Conservation (phyloP, 2,888 invertebrate species). For the Phrixothrix hirtus region DNA sequence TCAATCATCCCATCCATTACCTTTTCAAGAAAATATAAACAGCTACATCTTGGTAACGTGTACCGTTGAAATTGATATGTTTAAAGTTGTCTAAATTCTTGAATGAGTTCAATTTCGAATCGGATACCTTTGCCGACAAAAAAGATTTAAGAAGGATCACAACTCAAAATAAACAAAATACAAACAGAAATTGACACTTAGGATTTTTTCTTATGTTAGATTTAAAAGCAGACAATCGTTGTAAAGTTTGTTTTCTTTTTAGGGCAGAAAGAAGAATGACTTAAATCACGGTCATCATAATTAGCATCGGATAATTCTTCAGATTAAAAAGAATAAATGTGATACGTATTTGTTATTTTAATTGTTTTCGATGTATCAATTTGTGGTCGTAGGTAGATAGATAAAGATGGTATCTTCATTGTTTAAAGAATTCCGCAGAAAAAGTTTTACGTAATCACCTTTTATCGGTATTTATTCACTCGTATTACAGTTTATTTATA, state of each 20-base stretch:
- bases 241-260: slow-evolving; percentile 40
- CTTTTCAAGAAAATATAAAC: background rate
- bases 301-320: slow-evolving; percentile 27
- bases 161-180: slow-evolving; percentile 32
- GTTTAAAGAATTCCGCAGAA: too few species aligned
- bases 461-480: too few species aligned
- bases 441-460: too few species aligned
- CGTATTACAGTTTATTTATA: too few species aligned
- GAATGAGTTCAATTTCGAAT: slow-evolving; percentile 35
- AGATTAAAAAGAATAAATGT: slow-evolving; percentile 32
- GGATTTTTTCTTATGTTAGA: slow-evolving; percentile 14
- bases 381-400: background rate
- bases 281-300: slow-evolving; percentile 45
- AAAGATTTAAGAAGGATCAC: slow-evolving; percentile 28
- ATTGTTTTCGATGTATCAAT: background rate
- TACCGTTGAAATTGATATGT: slow-evolving; percentile 51
- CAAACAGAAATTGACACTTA: slow-evolving; percentile 42
- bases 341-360: slow-evolving; percentile 34
- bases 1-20: background rate
- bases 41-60: slow-evolving; percentile 13
- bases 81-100: slow-evolving; percentile 50
- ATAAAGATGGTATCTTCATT: too few species aligned
- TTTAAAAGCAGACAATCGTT: background rate
- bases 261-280: slow-evolving; percentile 53
- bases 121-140: slow-evolving; percentile 35